These are phyloP conservation scores for Antidorcas marsupialis DNA, from an alignment of 2,113 vertebrate species.

Conservation along the genomic window DNA sequence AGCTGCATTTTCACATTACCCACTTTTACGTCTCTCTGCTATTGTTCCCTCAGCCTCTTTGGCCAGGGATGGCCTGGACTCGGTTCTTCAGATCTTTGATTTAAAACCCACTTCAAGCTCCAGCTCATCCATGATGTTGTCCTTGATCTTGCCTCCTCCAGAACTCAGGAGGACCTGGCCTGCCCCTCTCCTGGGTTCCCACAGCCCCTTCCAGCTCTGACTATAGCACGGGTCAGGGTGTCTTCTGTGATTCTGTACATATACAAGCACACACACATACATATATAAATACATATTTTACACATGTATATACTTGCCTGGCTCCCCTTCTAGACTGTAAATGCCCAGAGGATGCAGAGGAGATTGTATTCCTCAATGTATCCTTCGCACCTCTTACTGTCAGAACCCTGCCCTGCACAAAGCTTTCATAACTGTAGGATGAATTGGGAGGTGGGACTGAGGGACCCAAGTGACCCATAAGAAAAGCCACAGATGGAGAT, in stretches of 20 bases:
- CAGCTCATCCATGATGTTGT: background rate
- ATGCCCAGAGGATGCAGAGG: background rate
- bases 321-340: background rate
- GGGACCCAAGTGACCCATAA: background rate
- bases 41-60: background rate
- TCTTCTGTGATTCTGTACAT: background rate
- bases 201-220: background rate
- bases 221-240: rapidly evolving
- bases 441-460: background rate
- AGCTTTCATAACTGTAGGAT: background rate
- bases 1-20: background rate
- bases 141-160: background rate
- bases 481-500: background rate
- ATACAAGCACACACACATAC: background rate
- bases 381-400: background rate
- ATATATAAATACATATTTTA: background rate
- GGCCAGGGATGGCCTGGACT: background rate
- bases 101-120: background rate
- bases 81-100: background rate
- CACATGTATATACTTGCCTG: too few species aligned
- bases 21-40: rapidly evolving
- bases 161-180: background rate
- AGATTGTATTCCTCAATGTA: background rate
- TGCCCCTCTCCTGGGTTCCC: background rate
- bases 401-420: background rate